These are phyloP conservation scores for Pollenia amentaria DNA, from an alignment of 2,888 invertebrate genomes.

Conservation along the genomic window DNA sequence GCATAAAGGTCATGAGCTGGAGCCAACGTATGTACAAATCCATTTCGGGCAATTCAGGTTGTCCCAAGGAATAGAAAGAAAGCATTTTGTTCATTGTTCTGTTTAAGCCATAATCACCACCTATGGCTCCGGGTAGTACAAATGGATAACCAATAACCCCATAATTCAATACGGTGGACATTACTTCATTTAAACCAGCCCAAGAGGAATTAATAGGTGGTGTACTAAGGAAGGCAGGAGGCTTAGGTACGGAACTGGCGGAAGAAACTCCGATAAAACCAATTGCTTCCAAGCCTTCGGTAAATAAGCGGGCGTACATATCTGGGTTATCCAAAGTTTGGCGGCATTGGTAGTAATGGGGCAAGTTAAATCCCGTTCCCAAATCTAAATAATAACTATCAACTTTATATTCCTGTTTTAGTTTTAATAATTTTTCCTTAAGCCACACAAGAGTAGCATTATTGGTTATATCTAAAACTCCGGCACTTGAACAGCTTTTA, in stretches of 20 bases:
- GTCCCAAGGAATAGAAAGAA: slow-evolving; percentile 86
- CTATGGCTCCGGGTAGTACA: slow-evolving; percentile 96
- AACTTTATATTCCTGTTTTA: slow-evolving; percentile 90
- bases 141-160: slow-evolving; percentile 97
- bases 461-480: slow-evolving; percentile 94
- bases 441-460: slow-evolving; percentile 93
- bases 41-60: slow-evolving; percentile 89
- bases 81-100: slow-evolving; percentile 83
- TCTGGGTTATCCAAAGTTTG: slow-evolving; percentile 91
- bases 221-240: slow-evolving; percentile 93
- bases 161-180: slow-evolving; percentile 94
- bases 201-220: slow-evolving; percentile 95
- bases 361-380: slow-evolving; percentile 93
- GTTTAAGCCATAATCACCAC: slow-evolving; percentile 92
- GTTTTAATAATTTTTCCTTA: slow-evolving; percentile 88
- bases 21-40: slow-evolving; percentile 96
- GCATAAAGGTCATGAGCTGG: slow-evolving; percentile 95
- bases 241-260: slow-evolving; percentile 91
- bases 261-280: slow-evolving; percentile 91
- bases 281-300: slow-evolving; percentile 85
- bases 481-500: slow-evolving; percentile 92
- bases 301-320: slow-evolving; percentile 91
- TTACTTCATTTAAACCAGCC: slow-evolving; percentile 92
- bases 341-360: slow-evolving; percentile 93
- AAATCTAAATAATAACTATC: slow-evolving; percentile 94